phyloP scores from a whole-genome alignment of 2,797 vertebrate genomes.

The Cuniculus paca region DNA sequence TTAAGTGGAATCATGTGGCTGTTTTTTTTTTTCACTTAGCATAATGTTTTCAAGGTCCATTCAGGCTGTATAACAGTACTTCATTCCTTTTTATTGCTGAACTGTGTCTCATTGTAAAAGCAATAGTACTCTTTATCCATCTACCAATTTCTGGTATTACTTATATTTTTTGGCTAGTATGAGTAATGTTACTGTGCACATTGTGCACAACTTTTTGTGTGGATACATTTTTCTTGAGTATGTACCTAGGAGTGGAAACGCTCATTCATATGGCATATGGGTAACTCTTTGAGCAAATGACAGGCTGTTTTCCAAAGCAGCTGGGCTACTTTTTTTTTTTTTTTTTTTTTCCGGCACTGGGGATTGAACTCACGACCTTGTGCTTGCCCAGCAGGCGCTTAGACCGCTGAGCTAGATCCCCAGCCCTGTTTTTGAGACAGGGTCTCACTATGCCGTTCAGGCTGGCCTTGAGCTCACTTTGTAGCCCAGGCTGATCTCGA shows the following conservation, averaged over 20 bases:
- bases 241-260: neutral
- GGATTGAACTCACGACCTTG: no score
- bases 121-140: neutral
- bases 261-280: neutral
- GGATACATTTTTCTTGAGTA: neutral
- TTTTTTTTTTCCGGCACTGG: no score
- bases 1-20: neutral
- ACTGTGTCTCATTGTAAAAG: neutral
- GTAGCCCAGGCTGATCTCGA: no score
- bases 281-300: conserved; percentile 16
- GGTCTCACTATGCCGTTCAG: no score
- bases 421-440: no score
- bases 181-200: neutral
- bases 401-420: no score
- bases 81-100: neutral
- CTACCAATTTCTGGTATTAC: neutral
- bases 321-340: neutral
- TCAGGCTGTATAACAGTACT: neutral
- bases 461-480: no score
- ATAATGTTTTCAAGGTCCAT: neutral
- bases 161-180: conserved; percentile 2
- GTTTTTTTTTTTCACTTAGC: neutral
- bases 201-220: neutral
- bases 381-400: no score
- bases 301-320: conserved; percentile 3